Evolutionary conservation across 2,113 vertebrate genomes (phyloP).

Genomic region (Tursiops truncatus): DNA sequence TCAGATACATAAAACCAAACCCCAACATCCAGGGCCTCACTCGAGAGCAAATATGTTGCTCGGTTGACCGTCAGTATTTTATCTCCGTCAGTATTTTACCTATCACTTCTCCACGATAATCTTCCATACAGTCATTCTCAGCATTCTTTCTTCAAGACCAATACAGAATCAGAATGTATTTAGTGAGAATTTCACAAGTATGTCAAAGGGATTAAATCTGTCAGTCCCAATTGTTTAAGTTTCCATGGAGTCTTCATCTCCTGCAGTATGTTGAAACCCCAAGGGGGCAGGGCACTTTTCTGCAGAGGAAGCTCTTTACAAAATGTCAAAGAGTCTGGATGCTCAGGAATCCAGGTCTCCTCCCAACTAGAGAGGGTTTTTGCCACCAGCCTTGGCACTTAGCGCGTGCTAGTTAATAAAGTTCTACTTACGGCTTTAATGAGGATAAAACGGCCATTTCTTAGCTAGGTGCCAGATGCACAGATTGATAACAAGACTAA

Average conservation of each 20-base stretch:
- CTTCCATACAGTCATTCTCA: not conserved
- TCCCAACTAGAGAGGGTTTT: not conserved
- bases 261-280: not conserved
- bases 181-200: not conserved
- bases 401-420: constrained; percentile 45
- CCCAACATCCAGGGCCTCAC: not conserved
- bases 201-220: not conserved
- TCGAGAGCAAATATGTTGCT: not conserved
- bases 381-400: not conserved
- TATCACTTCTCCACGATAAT: not conserved
- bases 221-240: not conserved
- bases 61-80: not conserved
- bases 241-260: not conserved
- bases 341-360: not conserved
- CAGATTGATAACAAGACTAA: constrained; percentile 80
- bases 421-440: constrained; percentile 65
- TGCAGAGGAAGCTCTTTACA: not conserved
- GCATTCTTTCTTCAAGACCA: not conserved
- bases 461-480: constrained; percentile 72
- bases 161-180: not conserved
- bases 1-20: constrained; percentile 49
- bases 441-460: constrained; percentile 74
- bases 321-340: not conserved
- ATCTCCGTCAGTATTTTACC: not conserved
- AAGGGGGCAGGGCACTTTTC: not conserved